Base-by-base conservation (phyloP, 2,113 vertebrate genomes). In the Heterochromis multidens region DNA sequence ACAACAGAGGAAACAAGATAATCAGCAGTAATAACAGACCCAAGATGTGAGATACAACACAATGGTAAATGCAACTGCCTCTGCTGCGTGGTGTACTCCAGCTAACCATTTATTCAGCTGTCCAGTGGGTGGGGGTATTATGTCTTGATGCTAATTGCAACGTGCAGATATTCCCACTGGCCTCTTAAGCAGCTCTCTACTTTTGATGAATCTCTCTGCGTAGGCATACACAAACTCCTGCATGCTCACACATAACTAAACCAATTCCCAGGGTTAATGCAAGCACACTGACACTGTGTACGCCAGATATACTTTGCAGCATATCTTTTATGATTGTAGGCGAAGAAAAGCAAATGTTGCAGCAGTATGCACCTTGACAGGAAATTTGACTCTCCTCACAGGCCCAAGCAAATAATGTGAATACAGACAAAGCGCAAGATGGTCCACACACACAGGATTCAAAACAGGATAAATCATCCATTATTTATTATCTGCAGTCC, bases 141-240 rank as follows among this genome's bases (percentile, higher is more conserved):
- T 91, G 83, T 92, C 91, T 94, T 95, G 93, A 95, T 91, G 91
- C 93, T 94, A 94, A 95, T 94, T 95, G 93, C 92, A 91, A 93
- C 65, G 88, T 89, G 91, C 92, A 92, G 86, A 93, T 95, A 93
- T 93, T 94, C 93, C 93, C 93, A 95, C 85, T 84, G 89, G 92
- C 93, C 92, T 94, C 91, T 88, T 93, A 92, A 94, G 93, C 86
- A 87, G 87, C 90, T 90, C 90, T 92, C 89, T 84, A 92, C 85
- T 90, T 91, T 87, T 94, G 92, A 95, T 93, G 84, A 92, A 94
- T 92, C 86, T 88, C 89, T 88, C 52, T 89, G 92, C 84, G 86
- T 93, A 87, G 89, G 87, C 86, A 90, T 70, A 89, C 79, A 84
- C 82, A 81, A 88, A 90, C 78, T 88, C 83, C 85, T 77, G 81